Conservation (phyloP, 2,797 vertebrate genomes). For the Hypotaenidia okinawae region DNA sequence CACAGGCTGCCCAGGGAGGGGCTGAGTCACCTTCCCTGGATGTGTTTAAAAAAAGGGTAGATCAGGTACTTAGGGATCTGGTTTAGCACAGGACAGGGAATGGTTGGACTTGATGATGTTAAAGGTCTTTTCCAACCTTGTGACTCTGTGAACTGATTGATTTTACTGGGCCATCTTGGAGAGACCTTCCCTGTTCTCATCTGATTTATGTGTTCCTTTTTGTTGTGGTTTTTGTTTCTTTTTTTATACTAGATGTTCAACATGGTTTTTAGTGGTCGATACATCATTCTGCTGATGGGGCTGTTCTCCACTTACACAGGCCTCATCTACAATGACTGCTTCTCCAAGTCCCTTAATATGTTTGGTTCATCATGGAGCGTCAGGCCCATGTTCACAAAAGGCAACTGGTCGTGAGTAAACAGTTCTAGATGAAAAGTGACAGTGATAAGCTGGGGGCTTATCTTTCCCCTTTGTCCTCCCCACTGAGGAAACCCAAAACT, state of each 20-base stretch:
- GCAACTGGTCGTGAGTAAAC: conserved; percentile 91
- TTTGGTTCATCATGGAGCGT: conserved; percentile 97
- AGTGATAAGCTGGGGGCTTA: background rate
- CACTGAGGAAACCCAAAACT: background rate
- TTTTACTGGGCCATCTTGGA: background rate
- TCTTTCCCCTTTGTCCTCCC: background rate
- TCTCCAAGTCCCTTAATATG: conserved; percentile 95
- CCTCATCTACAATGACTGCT: conserved; percentile 98
- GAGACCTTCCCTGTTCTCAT: background rate
- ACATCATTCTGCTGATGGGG: conserved; percentile 98
- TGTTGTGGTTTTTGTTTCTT: background rate
- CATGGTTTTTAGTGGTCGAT: conserved; percentile 93
- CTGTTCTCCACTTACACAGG: conserved; percentile 96
- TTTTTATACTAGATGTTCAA: conserved; percentile 87
- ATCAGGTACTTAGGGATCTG: too few species aligned
- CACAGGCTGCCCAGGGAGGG: too few species aligned
- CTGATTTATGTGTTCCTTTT: background rate
- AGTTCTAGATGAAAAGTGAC: background rate
- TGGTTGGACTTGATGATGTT: too few species aligned
- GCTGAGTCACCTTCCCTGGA: too few species aligned
- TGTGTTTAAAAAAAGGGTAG: too few species aligned
- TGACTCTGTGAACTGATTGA: background rate
- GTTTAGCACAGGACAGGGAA: too few species aligned
- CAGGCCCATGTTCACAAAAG: conserved; percentile 87
- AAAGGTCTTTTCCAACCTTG: too few species aligned